phyloP scores from a whole-genome alignment of 2,888 invertebrate species.

The Sericinus montela region DNA sequence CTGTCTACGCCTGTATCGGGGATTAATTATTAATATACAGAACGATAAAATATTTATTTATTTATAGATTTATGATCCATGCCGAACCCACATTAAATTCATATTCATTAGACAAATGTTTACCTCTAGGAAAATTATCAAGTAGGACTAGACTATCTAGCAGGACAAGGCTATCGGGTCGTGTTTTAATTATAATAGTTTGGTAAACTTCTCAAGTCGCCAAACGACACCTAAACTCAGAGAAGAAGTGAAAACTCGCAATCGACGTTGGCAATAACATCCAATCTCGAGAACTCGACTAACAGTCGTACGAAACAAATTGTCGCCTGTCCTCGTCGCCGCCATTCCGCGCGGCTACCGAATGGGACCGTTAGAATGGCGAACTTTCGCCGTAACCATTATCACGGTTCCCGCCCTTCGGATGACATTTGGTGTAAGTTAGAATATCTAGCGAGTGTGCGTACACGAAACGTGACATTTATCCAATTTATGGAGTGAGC shows the following conservation, averaged over 20 bases:
- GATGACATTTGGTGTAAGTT: conserved; percentile 38
- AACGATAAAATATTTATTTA: no score
- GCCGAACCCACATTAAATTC: no score
- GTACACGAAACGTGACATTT: conserved; percentile 15
- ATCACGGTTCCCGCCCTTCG: conserved; percentile 61
- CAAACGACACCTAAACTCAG: conserved; percentile 20
- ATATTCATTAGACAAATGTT: no score
- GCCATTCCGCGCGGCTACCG: conserved; percentile 34
- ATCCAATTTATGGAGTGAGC: conserved; percentile 1
- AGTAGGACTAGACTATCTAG: no score
- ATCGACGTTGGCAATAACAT: conserved; percentile 41
- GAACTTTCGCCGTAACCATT: conserved; percentile 74
- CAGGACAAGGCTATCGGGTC: no score
- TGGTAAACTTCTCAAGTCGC: neutral
- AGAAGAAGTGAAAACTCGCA: conserved; percentile 35
- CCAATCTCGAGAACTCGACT: conserved; percentile 34
- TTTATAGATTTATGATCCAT: no score
- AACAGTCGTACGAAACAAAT: conserved; percentile 52
- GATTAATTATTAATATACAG: no score
- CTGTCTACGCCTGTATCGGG: no score
- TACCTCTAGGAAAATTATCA: no score
- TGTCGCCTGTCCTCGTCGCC: conserved; percentile 36
- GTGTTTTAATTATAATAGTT: no score
- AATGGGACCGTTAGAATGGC: conserved; percentile 49
- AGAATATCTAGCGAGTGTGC: conserved; percentile 14